These are phyloP conservation scores for Platycercus adscitus DNA, from an alignment of 2,113 vertebrate genomes.

Conservation along the genomic window DNA sequence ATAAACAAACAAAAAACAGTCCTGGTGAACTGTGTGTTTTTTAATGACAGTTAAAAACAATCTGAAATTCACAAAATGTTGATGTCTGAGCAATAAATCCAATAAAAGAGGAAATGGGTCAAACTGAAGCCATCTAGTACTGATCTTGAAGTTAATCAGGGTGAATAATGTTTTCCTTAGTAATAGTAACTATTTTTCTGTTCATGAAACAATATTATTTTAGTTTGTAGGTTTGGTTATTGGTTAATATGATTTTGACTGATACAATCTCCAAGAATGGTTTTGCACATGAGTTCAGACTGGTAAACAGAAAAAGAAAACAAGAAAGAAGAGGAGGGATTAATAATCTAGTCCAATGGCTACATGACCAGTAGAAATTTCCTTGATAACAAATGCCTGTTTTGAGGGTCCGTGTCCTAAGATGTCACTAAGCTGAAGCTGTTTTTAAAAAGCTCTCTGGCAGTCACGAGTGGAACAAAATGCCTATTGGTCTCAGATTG, in stretches of 20 bases:
- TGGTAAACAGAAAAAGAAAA: background rate
- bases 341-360: background rate
- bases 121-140: conserved; percentile 7
- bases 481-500: background rate
- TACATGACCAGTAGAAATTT: background rate
- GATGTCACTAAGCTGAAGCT: background rate
- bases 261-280: background rate
- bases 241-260: conserved; percentile 2
- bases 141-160: conserved; percentile 10
- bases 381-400: background rate
- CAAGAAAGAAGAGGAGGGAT: background rate
- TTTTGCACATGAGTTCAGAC: background rate
- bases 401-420: background rate
- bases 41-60: background rate
- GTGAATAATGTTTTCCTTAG: conserved; percentile 27
- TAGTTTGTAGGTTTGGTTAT: background rate
- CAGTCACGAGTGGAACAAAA: background rate
- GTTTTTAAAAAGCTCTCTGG: background rate
- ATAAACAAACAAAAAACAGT: background rate
- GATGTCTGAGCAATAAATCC: background rate
- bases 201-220: background rate
- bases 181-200: conserved; percentile 22
- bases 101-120: conserved; percentile 15
- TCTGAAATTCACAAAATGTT: conserved; percentile 20
- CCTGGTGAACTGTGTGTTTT: background rate